phyloP scores from a whole-genome alignment of 2,888 invertebrate species.

The Eupithecia centaureata region DNA sequence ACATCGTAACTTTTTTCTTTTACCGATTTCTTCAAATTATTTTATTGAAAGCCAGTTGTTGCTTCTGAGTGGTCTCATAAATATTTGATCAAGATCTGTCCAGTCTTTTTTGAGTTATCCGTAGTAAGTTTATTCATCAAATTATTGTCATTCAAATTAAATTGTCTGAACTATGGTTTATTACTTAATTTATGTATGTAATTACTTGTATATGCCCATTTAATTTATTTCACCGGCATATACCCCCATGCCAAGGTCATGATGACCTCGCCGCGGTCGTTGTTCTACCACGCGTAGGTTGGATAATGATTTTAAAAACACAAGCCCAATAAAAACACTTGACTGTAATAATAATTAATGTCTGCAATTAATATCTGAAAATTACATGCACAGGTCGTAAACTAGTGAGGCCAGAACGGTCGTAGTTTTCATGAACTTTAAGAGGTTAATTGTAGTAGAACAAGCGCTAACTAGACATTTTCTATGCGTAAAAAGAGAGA shows the following conservation, averaged over 20 bases:
- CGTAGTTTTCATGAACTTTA: neutral
- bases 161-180: too few relatives aligned
- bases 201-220: conserved; percentile 3
- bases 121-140: too few relatives aligned
- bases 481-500: neutral
- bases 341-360: conserved; percentile 47
- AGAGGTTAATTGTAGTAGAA: neutral
- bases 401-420: neutral
- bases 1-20: too few relatives aligned
- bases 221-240: conserved; percentile 44
- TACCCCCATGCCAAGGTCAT: conserved; percentile 53
- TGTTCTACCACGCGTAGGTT: conserved; percentile 56
- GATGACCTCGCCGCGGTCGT: conserved; percentile 51
- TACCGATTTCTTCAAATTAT: too few relatives aligned
- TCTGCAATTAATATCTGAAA: conserved; percentile 9
- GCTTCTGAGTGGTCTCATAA: too few relatives aligned
- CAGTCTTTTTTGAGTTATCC: too few relatives aligned
- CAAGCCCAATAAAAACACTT: conserved; percentile 39
- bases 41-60: too few relatives aligned
- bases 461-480: neutral
- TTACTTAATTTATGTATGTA: neutral
- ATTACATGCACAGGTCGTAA: conserved; percentile 3
- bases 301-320: conserved; percentile 51
- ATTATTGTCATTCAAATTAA: too few relatives aligned
- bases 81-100: too few relatives aligned